Evolutionary conservation across 2,888 invertebrate genomes (phyloP), one percentile per base, ranked within the genome.

Genomic region (Thymelicus sylvestris): DNA sequence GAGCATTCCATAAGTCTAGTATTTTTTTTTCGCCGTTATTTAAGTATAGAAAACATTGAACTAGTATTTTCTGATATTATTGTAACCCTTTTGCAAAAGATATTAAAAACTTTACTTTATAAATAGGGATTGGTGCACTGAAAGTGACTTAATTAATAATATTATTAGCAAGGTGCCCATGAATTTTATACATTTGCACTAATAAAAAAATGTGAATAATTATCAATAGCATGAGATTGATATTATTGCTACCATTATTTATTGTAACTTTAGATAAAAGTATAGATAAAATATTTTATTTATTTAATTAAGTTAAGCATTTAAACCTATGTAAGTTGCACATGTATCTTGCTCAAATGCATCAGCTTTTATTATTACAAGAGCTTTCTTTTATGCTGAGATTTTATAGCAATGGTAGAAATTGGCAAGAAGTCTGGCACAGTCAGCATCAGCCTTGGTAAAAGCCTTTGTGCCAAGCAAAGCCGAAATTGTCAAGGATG

Each of bases 101-200:
- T 44, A 2, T 44, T 41, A 8, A 41, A 44, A 44, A 44, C n/a
- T n/a, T 44, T 8, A 10, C 4, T 44, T 44, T 10, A 10, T 44
- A 52, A 52, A 52, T 52, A 19, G 15, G 19, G 19, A 19, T 52
- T 52, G 50, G 15, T 15, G 15, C 15, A 15, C 50, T 52, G 6
- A 7, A 19, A 19, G 50, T 7, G 50, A 19, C n/a, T 19, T 19
- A 7, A 44, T 12, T 12, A 4, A 24, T 24, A 19, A 39, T 39
- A 15, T 57, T 57, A 31, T 31, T 31, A 31, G 24, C 10, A 19
- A n/a, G 62, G 62, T 62, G 47, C 62, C 47, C 44, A 44, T 15
- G 7, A 62, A 13, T 47, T 47, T 62, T 24, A 48, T 62, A 62
- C 24, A 31, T 62, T 47, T 62, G 62, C 31, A 38, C 50, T 15